A percentile compares a stretch with the other conserved stretches of the same genome.
These are phyloP conservation scores for Petaurus breviceps DNA, from an alignment of 2,113 vertebrate genomes.

Conservation along the genomic window DNA sequence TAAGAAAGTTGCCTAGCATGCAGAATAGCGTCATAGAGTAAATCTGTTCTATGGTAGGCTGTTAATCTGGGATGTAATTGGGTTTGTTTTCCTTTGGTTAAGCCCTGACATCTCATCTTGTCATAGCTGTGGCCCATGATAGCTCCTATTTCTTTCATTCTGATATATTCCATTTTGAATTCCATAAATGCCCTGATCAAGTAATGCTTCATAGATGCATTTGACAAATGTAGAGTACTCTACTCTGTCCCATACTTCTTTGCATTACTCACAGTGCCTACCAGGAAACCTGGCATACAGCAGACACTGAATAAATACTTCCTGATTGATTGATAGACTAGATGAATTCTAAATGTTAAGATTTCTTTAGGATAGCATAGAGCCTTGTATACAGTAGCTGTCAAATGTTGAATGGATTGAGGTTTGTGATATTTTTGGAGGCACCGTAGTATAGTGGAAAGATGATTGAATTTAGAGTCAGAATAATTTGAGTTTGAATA, in stretches of 20 bases:
- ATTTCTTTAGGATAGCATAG: background rate
- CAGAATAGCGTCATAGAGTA: background rate
- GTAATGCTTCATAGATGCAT: background rate
- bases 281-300: accelerated
- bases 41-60: background rate
- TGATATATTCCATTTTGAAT: background rate
- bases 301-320: too few species aligned
- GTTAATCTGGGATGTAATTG: background rate
- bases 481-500: background rate
- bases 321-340: background rate
- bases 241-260: background rate
- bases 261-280: background rate
- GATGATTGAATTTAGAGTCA: background rate
- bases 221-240: background rate
- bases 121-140: background rate
- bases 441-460: background rate
- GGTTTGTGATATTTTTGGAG: background rate
- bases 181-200: background rate
- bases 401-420: background rate
- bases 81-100: background rate
- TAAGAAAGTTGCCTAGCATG: constrained; percentile 58
- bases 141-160: background rate
- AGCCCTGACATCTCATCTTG: background rate
- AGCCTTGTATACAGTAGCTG: background rate
- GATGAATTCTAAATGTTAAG: background rate